Evolutionary conservation across 2,888 invertebrate genomes (phyloP), one percentile per base, ranked within the genome.

Genomic region (Crocallis elinguaria): DNA sequence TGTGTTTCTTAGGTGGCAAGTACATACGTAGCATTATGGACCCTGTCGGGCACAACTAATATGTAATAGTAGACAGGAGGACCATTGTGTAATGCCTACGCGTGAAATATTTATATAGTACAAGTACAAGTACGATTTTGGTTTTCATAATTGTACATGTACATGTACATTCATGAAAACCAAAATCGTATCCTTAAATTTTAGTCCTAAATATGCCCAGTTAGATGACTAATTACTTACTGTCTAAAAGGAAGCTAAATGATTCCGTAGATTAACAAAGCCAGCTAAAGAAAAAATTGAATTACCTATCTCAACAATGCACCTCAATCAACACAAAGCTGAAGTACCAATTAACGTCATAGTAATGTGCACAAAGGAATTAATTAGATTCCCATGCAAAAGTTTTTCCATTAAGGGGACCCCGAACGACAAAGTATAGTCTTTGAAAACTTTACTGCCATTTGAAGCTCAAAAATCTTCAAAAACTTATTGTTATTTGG

Each of bases 361-460:
- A 64, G 65, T 64, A 59, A 64, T 67, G 66, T 55, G 62, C 54
- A 64, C 51, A 69, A 71, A 66, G 63, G 64, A 70, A 69, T 66
- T 73, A 74, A 78, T 79, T 77, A 77, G 68, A 70, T 71, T 74
- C 59, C 69, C 68, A 67, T 73, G 71, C 58, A 66, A 73, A 80
- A 82, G 68, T 75, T 80, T 78, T 77, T 76, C 73, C 72, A 79
- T 79, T 76, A 76, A 62, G 60, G 57, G 51, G 48, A 62, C 57
- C 35, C 64, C 56, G 60, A 71, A 67, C 65, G 65, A 64, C 61
- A 64, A 67, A 70, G 73, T 66, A n/a, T n/a, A 69, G 67, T 67
- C 67, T 71, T 70, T 73, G 66, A 66, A 66, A 78, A 75, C 68
- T 78, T 79, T 61, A 66, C 63, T 62, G 63, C 66, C 66, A 67